These are phyloP conservation scores for Dinothrombium tinctorium DNA, from an alignment of 1,140 invertebrate genomes.

Conservation along the genomic window DNA sequence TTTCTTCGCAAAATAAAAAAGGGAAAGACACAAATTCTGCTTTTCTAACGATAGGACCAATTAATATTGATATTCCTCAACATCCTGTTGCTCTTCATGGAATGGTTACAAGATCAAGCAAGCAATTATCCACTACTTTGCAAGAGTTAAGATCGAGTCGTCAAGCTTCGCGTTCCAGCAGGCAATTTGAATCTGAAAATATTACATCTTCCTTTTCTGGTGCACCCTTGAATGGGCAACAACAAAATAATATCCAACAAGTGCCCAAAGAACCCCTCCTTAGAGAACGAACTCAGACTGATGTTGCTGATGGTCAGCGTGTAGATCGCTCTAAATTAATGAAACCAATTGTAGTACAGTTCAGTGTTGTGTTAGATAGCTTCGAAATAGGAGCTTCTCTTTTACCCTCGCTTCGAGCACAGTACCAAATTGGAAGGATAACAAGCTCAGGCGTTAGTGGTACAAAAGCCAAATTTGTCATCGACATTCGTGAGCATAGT, in stretches of 20 bases:
- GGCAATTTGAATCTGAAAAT: conserved; percentile 22
- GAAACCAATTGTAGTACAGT: conserved; percentile 21
- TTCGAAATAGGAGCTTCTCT: conserved; percentile 73
- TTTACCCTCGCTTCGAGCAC: conserved; percentile 76
- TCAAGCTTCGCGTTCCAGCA: conserved; percentile 12
- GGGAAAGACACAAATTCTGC: conserved; percentile 42
- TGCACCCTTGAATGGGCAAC: not conserved
- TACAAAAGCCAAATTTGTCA: conserved; percentile 73
- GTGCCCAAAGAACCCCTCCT: not conserved
- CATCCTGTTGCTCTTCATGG: conserved; percentile 86
- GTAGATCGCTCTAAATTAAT: conserved; percentile 6
- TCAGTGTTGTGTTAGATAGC: conserved; percentile 33
- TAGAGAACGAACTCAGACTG: not conserved
- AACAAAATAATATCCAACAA: not conserved
- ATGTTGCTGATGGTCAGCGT: not conserved
- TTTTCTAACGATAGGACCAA: conserved; percentile 57
- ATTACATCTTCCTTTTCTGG: not conserved
- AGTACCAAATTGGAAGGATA: conserved; percentile 77
- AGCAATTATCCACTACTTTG: conserved; percentile 69
- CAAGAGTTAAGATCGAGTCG: conserved; percentile 27
- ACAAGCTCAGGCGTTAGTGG: conserved; percentile 73
- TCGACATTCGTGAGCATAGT: conserved; percentile 71
- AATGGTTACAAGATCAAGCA: conserved; percentile 83
- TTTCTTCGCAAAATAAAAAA: conserved; percentile 33
- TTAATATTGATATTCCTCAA: conserved; percentile 82